phyloP scores from a whole-genome alignment of 1,140 invertebrate genomes.

The Neuroterus valhalla region DNA sequence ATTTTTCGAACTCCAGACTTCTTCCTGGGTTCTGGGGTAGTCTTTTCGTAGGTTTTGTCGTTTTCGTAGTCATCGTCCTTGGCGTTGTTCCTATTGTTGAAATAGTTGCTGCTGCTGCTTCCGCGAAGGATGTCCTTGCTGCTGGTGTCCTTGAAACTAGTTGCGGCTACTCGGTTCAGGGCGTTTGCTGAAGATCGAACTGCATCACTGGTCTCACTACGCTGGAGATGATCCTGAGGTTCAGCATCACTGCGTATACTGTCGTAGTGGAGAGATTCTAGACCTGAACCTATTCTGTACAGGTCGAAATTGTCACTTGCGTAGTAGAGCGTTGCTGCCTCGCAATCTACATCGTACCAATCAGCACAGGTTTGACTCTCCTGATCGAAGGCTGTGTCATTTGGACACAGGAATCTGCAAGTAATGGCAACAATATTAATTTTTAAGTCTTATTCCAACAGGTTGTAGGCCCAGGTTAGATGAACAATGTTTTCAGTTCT shows the following conservation, averaged over 20 bases:
- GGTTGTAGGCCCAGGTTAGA: too few species aligned
- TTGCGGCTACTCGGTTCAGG: constrained; percentile 60
- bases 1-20: constrained; percentile 67
- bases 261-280: constrained; percentile 70
- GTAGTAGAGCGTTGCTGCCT: constrained; percentile 85
- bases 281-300: constrained; percentile 83
- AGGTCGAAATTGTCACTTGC: constrained; percentile 89
- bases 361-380: constrained; percentile 93
- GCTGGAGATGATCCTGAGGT: constrained; percentile 83
- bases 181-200: constrained; percentile 69
- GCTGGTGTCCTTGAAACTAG: constrained; percentile 58
- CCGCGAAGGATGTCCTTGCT: constrained; percentile 77
- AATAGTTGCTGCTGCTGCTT: constrained; percentile 82
- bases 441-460: too few species aligned
- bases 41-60: constrained; percentile 69
- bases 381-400: constrained; percentile 94
- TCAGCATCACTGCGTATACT: constrained; percentile 79
- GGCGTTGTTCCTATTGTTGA: constrained; percentile 78
- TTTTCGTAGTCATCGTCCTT: constrained; percentile 78
- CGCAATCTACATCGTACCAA: constrained; percentile 92
- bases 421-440: not conserved
- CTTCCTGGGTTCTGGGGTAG: constrained; percentile 68
- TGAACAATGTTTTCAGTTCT: too few species aligned
- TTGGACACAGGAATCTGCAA: constrained; percentile 91
- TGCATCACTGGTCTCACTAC: constrained; percentile 83